phyloP scores from a whole-genome alignment of 2,888 invertebrate species.

The Venustoraphidia nigricollis region DNA sequence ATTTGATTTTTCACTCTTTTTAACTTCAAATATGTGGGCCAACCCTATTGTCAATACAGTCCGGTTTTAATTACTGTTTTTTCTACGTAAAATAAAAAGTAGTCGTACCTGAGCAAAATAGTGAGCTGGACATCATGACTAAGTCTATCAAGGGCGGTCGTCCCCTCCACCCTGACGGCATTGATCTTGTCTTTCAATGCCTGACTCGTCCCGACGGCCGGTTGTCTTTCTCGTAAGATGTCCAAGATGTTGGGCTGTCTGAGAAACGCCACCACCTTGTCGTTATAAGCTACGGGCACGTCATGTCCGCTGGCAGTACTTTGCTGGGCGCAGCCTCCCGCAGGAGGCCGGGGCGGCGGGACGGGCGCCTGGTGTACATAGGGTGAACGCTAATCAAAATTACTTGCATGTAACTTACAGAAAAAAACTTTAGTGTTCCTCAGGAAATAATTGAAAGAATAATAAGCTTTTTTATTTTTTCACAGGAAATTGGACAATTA shows the following conservation, averaged over 20 bases:
- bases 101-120: constrained; percentile 70
- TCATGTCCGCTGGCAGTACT: constrained; percentile 32
- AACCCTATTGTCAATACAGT: no score
- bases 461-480: no score
- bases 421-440: no score
- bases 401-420: no score
- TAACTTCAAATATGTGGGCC: no score
- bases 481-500: no score
- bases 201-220: constrained; percentile 51
- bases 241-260: constrained; percentile 89
- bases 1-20: no score
- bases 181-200: constrained; percentile 75
- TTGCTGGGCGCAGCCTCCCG: constrained; percentile 25
- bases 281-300: constrained; percentile 85
- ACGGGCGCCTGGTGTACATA: constrained; percentile 42
- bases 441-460: no score
- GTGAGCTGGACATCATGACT: constrained; percentile 91
- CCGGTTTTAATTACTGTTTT: background rate
- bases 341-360: constrained; percentile 58
- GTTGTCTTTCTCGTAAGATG: constrained; percentile 70
- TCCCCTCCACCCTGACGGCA: constrained; percentile 80
- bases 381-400: no score
- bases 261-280: constrained; percentile 91
- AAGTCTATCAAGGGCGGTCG: constrained; percentile 64
- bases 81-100: constrained; percentile 5